Percentiles rank a stretch among this genome's conserved stretches.
Evolutionary conservation across 2,797 vertebrate species (phyloP).

Genomic region (Gymnothorax javanicus): DNA sequence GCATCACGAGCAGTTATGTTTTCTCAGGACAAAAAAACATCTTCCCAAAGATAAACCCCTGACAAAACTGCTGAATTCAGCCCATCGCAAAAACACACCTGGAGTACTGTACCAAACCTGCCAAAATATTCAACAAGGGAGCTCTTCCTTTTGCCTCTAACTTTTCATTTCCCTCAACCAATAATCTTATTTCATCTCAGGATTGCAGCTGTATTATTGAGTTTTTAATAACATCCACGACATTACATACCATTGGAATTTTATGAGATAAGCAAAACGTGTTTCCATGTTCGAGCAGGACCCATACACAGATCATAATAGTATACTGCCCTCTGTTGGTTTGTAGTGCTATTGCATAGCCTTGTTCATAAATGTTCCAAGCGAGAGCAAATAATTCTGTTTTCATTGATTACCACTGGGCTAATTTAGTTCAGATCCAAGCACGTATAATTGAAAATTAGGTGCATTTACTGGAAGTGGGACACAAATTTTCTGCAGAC

Average conservation of each 20-base stretch:
- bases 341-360: not conserved
- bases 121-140: not conserved
- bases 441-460: not conserved
- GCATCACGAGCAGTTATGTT: not conserved
- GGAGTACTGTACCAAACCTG: not conserved
- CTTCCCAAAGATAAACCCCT: not conserved
- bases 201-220: constrained; percentile 2
- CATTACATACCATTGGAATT: not conserved
- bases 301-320: not conserved
- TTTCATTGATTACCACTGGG: not conserved
- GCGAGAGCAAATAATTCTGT: not conserved
- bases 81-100: not conserved
- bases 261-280: not conserved
- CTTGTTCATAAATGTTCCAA: not conserved
- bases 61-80: not conserved
- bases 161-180: not conserved
- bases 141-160: constrained; percentile 4
- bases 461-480: not conserved
- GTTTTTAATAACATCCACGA: constrained; percentile 6
- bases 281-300: not conserved
- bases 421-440: not conserved
- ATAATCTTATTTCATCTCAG: constrained; percentile 5
- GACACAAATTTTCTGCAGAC: not conserved
- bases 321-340: not conserved
- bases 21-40: not conserved